Evolutionary conservation across 2,888 invertebrate genomes (phyloP).

Genomic region (Helleia helle): DNA sequence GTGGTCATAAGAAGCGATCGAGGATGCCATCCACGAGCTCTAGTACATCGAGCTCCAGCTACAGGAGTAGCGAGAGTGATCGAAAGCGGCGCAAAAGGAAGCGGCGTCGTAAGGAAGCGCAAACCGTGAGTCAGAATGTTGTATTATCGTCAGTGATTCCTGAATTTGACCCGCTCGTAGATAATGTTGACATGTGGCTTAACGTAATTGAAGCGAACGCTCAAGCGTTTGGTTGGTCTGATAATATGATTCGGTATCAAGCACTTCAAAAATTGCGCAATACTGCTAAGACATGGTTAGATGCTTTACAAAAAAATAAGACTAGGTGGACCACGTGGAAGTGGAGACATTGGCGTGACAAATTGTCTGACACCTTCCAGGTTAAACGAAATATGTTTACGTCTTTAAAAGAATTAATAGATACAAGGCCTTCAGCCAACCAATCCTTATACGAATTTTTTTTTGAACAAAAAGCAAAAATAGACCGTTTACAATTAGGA

Average conservation of each 20-base stretch:
- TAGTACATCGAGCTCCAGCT: not conserved
- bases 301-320: too few relatives aligned
- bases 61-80: not conserved
- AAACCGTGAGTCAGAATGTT: slow-evolving; percentile 12
- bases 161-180: too few relatives aligned
- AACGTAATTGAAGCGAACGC: too few relatives aligned
- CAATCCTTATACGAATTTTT: too few relatives aligned
- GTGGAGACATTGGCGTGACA: slow-evolving; percentile 24
- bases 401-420: slow-evolving; percentile 2
- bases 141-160: slow-evolving; percentile 18
- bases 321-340: slow-evolving; percentile 25
- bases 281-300: slow-evolving; percentile 24
- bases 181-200: too few relatives aligned
- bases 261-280: slow-evolving; percentile 23
- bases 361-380: slow-evolving; percentile 21
- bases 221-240: too few relatives aligned
- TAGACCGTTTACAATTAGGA: too few relatives aligned
- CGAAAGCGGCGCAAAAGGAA: not conserved
- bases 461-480: not conserved
- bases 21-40: too few relatives aligned
- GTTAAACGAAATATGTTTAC: slow-evolving; percentile 17
- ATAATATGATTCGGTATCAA: slow-evolving; percentile 20
- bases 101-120: not conserved
- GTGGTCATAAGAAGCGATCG: too few relatives aligned
- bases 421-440: not conserved